Evolutionary conservation across 1,140 invertebrate species (phyloP).

Genomic region (Lordiphosa collinella): DNA sequence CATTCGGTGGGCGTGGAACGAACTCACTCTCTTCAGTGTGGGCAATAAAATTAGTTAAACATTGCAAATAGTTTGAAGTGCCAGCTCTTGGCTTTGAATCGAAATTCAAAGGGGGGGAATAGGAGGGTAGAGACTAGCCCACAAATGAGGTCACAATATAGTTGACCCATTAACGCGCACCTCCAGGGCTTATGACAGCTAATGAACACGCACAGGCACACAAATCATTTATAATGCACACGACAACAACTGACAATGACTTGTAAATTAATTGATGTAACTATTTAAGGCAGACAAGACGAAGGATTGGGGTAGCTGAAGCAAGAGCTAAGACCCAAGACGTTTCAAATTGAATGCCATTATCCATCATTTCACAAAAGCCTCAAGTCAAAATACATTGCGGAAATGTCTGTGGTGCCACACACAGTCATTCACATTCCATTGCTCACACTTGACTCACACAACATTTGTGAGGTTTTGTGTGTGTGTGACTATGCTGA

Average conservation of each 20-base stretch:
- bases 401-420: conserved; percentile 59
- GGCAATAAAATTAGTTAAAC: conserved; percentile 64
- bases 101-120: conserved; percentile 24
- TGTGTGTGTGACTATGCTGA: no score
- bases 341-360: conserved; percentile 65
- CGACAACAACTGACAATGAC: conserved; percentile 69
- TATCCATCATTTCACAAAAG: conserved; percentile 67
- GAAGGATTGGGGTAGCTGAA: conserved; percentile 18
- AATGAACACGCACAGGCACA: conserved; percentile 44
- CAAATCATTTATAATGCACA: conserved; percentile 75
- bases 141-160: conserved; percentile 56
- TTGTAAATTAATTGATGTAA: conserved; percentile 71
- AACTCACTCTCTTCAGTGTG: conserved; percentile 49
- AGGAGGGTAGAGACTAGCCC: conserved; percentile 4
- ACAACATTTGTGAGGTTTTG: neutral
- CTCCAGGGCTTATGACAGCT: conserved; percentile 20
- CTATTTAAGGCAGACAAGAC: conserved; percentile 55
- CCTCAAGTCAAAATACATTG: conserved; percentile 69
- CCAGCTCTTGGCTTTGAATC: conserved; percentile 27
- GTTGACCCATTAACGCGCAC: conserved; percentile 63
- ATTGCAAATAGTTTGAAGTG: conserved; percentile 59
- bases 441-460: conserved; percentile 3
- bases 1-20: conserved; percentile 9
- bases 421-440: conserved; percentile 3
- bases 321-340: conserved; percentile 15